Base-by-base conservation (phyloP, 2,113 vertebrate genomes). In the Lepidothrix coronata region DNA sequence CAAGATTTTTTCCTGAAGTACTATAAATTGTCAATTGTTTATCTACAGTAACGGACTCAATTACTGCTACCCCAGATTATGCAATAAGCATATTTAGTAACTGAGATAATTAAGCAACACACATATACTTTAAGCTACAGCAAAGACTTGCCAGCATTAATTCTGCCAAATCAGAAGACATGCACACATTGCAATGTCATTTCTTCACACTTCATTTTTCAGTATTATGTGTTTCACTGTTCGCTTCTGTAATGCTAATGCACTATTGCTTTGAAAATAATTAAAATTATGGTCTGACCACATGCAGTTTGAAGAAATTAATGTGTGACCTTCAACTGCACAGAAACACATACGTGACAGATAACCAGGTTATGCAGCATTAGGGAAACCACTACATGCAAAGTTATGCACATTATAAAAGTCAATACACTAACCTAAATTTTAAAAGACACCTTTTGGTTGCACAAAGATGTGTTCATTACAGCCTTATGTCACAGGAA, bases 1-100 rank as follows among this genome's bases (percentile, higher is more conserved):
- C 59, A 87, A 88, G 65, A 71, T 21, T 87, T 94, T 96, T 94
- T 91, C 70, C 72, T 95, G 41, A 91, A 95, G 87, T 65, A 88
- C 74, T 86, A 85, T 90, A 96, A 97, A 93, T 95, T 90, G 91
- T 65, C 92, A 91, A 95, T 96, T 97, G 86, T 96, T 97, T 92
- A 92, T 95, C 68, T 88, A 90, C 93, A 91, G 87, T 88, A 95
- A 97, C 73, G 89, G 93, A 94, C 89, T 87, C 88, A 95, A 94
- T 96, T 96, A 92, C 76, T 93, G 68, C 75, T 93, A 94, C 55
- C 76, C 62, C 68, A 77, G 61, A 91, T 95, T 95, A 95, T 72
- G 87, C 73, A 92, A 91, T 79, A 54, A 88, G 58, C 78, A 76
- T 87, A 92, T 96, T 96, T 89, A 97, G 87, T 94, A 95, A 95